Evolutionary conservation across 2,797 vertebrate genomes (phyloP), one percentile per base, ranked within the genome.

Genomic region (Chromis chromis): DNA sequence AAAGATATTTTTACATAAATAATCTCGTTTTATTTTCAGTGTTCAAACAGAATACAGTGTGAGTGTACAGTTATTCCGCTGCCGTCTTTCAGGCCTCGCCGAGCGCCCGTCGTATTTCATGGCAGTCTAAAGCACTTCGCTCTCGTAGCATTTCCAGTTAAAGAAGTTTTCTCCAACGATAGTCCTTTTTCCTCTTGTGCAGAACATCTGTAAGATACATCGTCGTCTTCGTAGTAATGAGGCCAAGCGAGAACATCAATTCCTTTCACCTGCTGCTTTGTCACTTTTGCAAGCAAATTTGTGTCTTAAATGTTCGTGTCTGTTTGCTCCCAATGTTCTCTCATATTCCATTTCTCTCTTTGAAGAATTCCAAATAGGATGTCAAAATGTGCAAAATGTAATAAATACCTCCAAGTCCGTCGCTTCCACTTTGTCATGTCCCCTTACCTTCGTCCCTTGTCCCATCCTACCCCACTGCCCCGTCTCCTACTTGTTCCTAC

Each of bases 11-110:
- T 93, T 92, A 91, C 94, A 96, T 96, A 95, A 96, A 98, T 96
- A 97, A 96, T 94, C 91, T 93, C 55, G 60, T 89, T 87, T 81
- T 64, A 79, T 88, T 89, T 92, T 96, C 90, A 94, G 89, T 95
- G 94, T 96, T 96, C 92, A 90, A 95, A 96, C 94, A 90, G 90
- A 94, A 94, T 96, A 96, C 96, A 97, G 96, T 97, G 96, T 96
- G 93, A 96, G 90, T 84, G 91, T 94, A 92, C 93, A 93, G 93
- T 91, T 91, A 76, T 86, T 88, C 88, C 76, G 81, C 87, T 83
- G 80, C 90, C 67, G 14, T 55, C 82, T 79, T 13, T 65, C 59
- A 44, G 7, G 59, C 49, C 50, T 70, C 57, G 25, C 57, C 46
- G 39, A 68, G 64, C 66, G 75, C 57, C 25, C 11, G 46, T 81